Evolutionary conservation across 2,888 invertebrate genomes (phyloP), one percentile per base, ranked within the genome.

Genomic region (Andrena bicolor): DNA sequence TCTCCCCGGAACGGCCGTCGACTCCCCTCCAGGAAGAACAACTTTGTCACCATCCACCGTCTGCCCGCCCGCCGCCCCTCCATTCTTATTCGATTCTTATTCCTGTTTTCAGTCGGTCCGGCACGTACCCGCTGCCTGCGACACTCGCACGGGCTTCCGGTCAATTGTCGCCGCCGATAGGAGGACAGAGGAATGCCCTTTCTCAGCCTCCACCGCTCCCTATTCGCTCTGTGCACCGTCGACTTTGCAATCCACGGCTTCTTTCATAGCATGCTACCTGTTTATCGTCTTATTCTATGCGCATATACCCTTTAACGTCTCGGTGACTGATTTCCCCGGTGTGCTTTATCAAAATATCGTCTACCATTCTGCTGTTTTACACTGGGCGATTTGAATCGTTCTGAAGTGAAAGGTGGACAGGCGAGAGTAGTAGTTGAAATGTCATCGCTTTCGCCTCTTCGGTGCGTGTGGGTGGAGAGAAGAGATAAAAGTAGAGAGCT

Each of bases 1-100:
- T 77, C 73, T 71, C 32, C 30, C 13, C 23, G 49, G 56, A 26
- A 56, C 56, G 23, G 56, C 26, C 56, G 41, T 41, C 41, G 41
- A 41, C 41, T 20, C 10, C 20, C 53, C 8, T 2, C 23, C 56
- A 56, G 56, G 56, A 56, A 56, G 56, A 56, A 56, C 56, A 56
- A 56, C 56, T 56, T 56, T 56, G 56, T 56, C 56, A 23, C 56
- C 56, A 41, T 41, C 41, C 41, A 23, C 56, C 56, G 20, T 26
- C 56, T 26, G 26, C 26, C 26, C 56, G 23, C 23, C 26, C 13
- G 23, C 56, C 56, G 3, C 10, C 56, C 56, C 20, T 13, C 23
- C 56, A 20, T 53, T 53, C 56, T 10, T 23, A 56, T 56, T 56
- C 56, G 56, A 56, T 56, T 56, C 56, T 56, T 56, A 56, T 56